These are phyloP conservation scores for Hydrotaea diabolus DNA, from an alignment of 2,888 invertebrate genomes.

Conservation along the genomic window DNA sequence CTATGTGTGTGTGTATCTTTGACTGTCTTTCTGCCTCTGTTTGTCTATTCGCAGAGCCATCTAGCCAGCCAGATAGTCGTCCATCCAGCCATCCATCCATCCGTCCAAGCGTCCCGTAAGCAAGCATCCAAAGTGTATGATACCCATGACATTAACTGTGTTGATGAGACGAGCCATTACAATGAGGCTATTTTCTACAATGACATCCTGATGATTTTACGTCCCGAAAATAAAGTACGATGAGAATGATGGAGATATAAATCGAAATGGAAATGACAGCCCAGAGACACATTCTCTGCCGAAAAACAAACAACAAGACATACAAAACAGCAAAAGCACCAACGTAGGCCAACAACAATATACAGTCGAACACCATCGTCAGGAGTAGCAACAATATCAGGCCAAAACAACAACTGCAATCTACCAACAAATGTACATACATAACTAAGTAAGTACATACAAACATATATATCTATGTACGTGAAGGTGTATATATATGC, in stretches of 20 bases:
- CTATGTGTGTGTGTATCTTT: background rate
- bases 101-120: background rate
- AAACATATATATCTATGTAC: background rate
- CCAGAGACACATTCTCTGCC: constrained; percentile 79
- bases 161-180: constrained; percentile 66
- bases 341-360: constrained; percentile 60
- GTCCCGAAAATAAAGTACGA: constrained; percentile 58
- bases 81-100: constrained; percentile 32
- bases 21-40: background rate
- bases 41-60: no score
- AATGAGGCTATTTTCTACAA: constrained; percentile 78
- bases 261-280: constrained; percentile 80
- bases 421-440: constrained; percentile 58
- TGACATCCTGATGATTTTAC: constrained; percentile 66
- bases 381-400: constrained; percentile 54
- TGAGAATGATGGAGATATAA: constrained; percentile 75
- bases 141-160: constrained; percentile 60
- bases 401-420: constrained; percentile 45
- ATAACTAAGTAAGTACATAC: background rate
- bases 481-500: background rate
- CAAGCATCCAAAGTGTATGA: constrained; percentile 41
- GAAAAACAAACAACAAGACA: constrained; percentile 66
- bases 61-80: constrained; percentile 29
- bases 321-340: constrained; percentile 46
- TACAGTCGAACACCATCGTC: constrained; percentile 52